Percentiles rank a stretch among this genome's conserved stretches.
Evolutionary conservation across 2,113 vertebrate genomes (phyloP).

Genomic region (Hiodon tergisus): DNA sequence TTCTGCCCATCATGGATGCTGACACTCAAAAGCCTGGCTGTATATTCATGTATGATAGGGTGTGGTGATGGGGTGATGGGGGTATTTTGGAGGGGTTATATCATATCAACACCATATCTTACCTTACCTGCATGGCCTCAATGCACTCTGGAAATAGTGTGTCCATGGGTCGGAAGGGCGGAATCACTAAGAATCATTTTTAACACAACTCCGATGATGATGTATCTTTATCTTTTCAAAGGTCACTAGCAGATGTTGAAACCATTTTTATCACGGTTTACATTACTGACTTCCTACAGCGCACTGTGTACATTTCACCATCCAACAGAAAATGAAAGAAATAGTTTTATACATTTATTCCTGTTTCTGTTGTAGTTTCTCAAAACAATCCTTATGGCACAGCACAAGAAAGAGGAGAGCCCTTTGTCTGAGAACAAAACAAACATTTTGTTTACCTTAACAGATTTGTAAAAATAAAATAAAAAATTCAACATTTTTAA

Average conservation of each 20-base stretch:
- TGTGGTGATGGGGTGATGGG: too few relatives aligned
- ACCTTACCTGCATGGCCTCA: too few relatives aligned
- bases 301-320: slow-evolving; percentile 28
- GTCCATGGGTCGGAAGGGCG: too few relatives aligned
- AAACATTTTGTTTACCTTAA: slow-evolving; percentile 59
- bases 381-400: slow-evolving; percentile 21
- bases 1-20: too few relatives aligned
- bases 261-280: not conserved
- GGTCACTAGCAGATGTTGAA: not conserved
- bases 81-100: too few relatives aligned
- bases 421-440: slow-evolving; percentile 29
- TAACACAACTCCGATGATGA: too few relatives aligned
- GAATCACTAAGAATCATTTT: too few relatives aligned
- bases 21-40: too few relatives aligned
- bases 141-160: too few relatives aligned
- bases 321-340: slow-evolving; percentile 22
- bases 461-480: slow-evolving; percentile 55
- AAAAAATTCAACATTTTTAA: slow-evolving; percentile 50
- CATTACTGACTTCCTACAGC: slow-evolving; percentile 17
- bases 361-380: slow-evolving; percentile 18
- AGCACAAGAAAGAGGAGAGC: slow-evolving; percentile 36
- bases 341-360: slow-evolving; percentile 20
- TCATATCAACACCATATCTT: too few relatives aligned
- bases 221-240: not conserved
- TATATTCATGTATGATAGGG: too few relatives aligned